A percentile compares a stretch with the other conserved stretches of the same genome.
phyloP scores from a whole-genome alignment of 2,113 vertebrate species.

The Notothenia rossii region DNA sequence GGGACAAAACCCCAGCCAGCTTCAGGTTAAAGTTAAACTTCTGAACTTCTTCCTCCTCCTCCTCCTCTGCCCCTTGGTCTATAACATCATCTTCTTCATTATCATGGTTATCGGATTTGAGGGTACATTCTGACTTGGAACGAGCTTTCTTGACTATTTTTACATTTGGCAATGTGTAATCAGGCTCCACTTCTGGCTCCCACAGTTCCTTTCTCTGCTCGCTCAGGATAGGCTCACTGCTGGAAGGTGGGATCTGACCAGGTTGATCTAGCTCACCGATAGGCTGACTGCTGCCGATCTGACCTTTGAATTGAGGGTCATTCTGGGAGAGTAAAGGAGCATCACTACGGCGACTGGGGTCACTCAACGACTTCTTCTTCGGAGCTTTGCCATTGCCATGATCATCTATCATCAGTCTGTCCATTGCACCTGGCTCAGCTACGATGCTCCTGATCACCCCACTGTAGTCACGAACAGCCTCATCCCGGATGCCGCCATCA shows the following conservation, averaged over 20 bases:
- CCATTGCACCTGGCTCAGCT: conserved; percentile 91
- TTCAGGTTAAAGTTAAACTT: conserved; percentile 88
- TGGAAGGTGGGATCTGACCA: conserved; percentile 89
- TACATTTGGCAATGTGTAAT: conserved; percentile 31
- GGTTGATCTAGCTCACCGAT: conserved; percentile 90
- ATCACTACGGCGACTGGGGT: conserved; percentile 94
- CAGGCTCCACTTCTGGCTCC: conserved; percentile 74
- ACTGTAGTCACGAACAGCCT: conserved; percentile 89
- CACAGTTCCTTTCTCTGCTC: conserved; percentile 84
- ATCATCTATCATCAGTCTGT: conserved; percentile 88
- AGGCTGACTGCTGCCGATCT: conserved; percentile 83
- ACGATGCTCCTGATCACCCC: conserved; percentile 94
- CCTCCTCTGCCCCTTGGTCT: conserved; percentile 45
- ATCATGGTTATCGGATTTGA: conserved; percentile 62
- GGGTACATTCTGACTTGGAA: conserved; percentile 81
- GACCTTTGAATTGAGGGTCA: conserved; percentile 80
- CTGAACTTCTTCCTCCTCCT: conserved; percentile 23
- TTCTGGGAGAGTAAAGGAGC: conserved; percentile 57
- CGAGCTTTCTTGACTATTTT: conserved; percentile 62
- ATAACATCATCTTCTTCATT: conserved; percentile 62
- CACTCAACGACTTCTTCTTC: conserved; percentile 98
- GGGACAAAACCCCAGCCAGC: conserved; percentile 86
- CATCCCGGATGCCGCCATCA: conserved; percentile 85
- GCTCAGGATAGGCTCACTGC: conserved; percentile 94
- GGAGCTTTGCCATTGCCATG: conserved; percentile 90